phyloP scores from a whole-genome alignment of 1,140 invertebrate species.

The Drosophila kurseongensis region DNA sequence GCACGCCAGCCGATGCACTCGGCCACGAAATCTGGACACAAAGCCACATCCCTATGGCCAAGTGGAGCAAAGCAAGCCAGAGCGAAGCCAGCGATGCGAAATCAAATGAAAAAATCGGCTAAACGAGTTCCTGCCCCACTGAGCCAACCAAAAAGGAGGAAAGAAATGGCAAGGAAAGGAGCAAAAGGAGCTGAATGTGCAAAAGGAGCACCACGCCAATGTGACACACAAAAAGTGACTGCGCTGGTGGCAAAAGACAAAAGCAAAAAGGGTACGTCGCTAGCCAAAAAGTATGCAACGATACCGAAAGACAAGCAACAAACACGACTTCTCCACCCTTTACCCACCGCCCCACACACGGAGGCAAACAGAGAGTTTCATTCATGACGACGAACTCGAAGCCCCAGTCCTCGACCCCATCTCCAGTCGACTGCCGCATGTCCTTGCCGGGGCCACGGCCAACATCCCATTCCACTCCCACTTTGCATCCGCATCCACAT shows the following conservation, averaged over 20 bases:
- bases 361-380: conserved; percentile 45
- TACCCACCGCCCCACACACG: conserved; percentile 9
- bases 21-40: conserved; percentile 50
- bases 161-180: background rate
- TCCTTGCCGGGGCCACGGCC: conserved; percentile 44
- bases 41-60: conserved; percentile 9
- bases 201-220: conserved; percentile 21
- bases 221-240: conserved; percentile 25
- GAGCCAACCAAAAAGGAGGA: background rate
- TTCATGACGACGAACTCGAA: conserved; percentile 69
- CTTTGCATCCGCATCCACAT: background rate
- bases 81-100: conserved; percentile 26
- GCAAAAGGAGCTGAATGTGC: background rate
- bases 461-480: background rate
- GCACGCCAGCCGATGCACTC: conserved; percentile 50
- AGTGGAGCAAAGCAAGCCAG: conserved; percentile 27
- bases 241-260: conserved; percentile 25
- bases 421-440: conserved; percentile 33
- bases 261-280: conserved; percentile 29
- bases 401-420: conserved; percentile 27
- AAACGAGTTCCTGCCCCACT: conserved; percentile 24
- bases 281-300: conserved; percentile 63
- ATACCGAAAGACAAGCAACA: conserved; percentile 61
- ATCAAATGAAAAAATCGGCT: conserved; percentile 46
- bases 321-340: conserved; percentile 11